Evolutionary conservation across 2,113 vertebrate species (phyloP).

Genomic region (Actenoides hombroni): DNA sequence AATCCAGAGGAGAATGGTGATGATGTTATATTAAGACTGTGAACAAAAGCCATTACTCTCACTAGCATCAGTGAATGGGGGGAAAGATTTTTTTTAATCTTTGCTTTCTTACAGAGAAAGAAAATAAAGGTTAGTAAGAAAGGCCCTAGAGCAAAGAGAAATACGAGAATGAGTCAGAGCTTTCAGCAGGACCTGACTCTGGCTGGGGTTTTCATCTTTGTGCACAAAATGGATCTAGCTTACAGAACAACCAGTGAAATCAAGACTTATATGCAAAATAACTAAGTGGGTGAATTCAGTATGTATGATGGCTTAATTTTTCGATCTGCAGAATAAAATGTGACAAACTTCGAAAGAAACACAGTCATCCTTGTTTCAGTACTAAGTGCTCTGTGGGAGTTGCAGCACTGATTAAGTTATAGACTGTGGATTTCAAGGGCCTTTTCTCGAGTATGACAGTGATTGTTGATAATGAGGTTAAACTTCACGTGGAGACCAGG

Average conservation of each 20-base stretch:
- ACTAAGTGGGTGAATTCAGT: constrained; percentile 35
- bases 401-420: background rate
- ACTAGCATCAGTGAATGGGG: constrained; percentile 1
- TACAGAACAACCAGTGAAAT: constrained; percentile 25
- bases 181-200: constrained; percentile 39
- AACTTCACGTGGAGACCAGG: background rate
- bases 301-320: constrained; percentile 29
- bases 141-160: constrained; percentile 14
- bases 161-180: constrained; percentile 54
- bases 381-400: constrained; percentile 13
- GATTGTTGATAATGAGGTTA: background rate
- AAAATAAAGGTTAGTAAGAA: constrained; percentile 18
- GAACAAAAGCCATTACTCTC: constrained; percentile 47
- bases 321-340: constrained; percentile 12
- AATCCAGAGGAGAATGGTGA: background rate
- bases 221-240: background rate
- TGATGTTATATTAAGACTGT: background rate
- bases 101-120: background rate
- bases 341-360: constrained; percentile 3
- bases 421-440: constrained; percentile 27
- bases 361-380: constrained; percentile 13
- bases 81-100: background rate
- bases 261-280: background rate
- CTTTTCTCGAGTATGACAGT: background rate
- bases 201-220: constrained; percentile 34